Conservation (phyloP, 2,888 invertebrate species). For the Autographa gamma region DNA sequence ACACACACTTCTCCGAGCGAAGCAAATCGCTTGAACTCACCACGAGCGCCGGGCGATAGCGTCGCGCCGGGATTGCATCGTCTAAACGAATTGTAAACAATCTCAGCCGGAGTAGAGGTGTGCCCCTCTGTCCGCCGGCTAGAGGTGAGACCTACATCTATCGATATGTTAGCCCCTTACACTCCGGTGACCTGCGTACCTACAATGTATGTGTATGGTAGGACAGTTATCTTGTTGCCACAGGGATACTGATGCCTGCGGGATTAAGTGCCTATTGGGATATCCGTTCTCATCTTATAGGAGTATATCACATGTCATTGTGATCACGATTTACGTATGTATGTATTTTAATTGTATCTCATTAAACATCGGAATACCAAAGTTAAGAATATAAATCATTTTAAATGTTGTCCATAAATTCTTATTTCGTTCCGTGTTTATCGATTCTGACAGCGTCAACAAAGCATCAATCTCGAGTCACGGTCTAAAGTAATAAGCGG, state of each 20-base stretch:
- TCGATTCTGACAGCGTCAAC: neutral
- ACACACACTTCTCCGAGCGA: neutral
- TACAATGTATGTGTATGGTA: neutral
- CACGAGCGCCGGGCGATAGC: neutral
- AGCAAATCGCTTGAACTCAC: conserved; percentile 1
- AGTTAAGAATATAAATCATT: neutral
- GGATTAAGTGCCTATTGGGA: no score
- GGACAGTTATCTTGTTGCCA: neutral
- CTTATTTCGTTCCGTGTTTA: neutral
- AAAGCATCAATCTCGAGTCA: conserved; percentile 26
- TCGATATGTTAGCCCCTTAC: conserved; percentile 9
- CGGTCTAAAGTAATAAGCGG: conserved; percentile 24
- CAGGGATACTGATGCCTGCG: neutral
- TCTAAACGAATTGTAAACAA: conserved; percentile 43
- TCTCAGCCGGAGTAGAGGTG: neutral
- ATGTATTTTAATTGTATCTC: no score
- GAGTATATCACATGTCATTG: no score
- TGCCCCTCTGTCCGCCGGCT: neutral
- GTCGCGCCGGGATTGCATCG: conserved; percentile 14
- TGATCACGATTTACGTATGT: no score
- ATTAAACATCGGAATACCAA: no score
- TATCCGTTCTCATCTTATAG: neutral
- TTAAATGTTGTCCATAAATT: neutral
- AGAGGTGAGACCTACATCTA: conserved; percentile 19
- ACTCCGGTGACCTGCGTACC: neutral